Evolutionary conservation across 2,797 vertebrate species (phyloP).

Genomic region (Austrolebias charrua): DNA sequence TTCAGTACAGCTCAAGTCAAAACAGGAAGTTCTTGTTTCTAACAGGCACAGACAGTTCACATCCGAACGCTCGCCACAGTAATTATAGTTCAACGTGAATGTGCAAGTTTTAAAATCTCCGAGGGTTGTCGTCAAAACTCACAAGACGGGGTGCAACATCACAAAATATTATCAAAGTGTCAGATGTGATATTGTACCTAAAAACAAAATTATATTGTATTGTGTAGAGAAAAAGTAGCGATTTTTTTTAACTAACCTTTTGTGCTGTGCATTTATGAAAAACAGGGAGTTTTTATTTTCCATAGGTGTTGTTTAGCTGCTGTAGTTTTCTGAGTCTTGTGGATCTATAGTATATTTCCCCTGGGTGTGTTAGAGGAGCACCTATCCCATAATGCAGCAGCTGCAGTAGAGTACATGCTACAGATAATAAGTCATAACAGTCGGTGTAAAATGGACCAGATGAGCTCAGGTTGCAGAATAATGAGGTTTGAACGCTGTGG

Average conservation of each 20-base stretch:
- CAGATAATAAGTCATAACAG: slow-evolving; percentile 4
- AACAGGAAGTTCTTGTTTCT: slow-evolving; percentile 30
- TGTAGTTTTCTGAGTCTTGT: neutral
- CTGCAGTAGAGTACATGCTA: neutral
- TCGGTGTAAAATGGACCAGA: neutral
- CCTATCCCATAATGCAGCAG: neutral
- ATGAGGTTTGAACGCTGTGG: neutral
- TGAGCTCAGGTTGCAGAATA: neutral
- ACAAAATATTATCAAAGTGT: slow-evolving; percentile 20
- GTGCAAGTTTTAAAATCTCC: slow-evolving; percentile 24
- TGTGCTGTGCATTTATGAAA: neutral
- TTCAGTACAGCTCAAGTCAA: slow-evolving; percentile 4
- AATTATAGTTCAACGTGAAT: slow-evolving; percentile 31
- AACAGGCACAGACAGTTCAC: neutral
- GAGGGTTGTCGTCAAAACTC: slow-evolving; percentile 7
- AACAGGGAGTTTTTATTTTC: neutral
- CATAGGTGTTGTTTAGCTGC: neutral
- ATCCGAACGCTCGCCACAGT: slow-evolving; percentile 7
- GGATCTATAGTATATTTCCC: neutral
- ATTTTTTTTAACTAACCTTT: slow-evolving; percentile 1
- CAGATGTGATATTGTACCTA: neutral
- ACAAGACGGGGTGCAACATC: slow-evolving; percentile 9
- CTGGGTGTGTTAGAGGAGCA: neutral
- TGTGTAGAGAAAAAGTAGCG: neutral
- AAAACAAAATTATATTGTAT: neutral